Evolutionary conservation across 2,113 vertebrate genomes (phyloP), one percentile per base, ranked within the genome.

Genomic region (Silurus meridionalis): DNA sequence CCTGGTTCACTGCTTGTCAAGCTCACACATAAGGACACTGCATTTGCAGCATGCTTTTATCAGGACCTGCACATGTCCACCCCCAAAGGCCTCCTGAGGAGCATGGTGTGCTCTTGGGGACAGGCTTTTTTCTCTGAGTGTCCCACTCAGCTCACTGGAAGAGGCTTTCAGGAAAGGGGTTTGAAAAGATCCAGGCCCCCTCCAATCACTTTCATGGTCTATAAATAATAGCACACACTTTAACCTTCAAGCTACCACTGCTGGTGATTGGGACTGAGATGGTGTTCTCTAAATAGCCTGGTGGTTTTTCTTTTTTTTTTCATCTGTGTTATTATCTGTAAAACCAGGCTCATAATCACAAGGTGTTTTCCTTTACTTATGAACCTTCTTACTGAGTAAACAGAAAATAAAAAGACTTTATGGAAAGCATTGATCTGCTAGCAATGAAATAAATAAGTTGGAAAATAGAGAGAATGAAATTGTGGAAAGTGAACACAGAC

Each of bases 321-420:
- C 25, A 37, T 5, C 15, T n/a, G 11, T 13, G 88, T 88, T 90
- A 92, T 94, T 94, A 91, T 90, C 89, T 94, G 90, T 88, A 90
- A 37, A 91, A 86, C 90, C 84, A 86, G 21, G 84, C 81, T 86
- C 88, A 88, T 93, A 92, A 94, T 93, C 92, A 90, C 90, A 92
- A 88, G 87, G 90, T 91, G 90, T 92, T 92, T 93, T 82, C 83
- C 85, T 81, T 86, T 83, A 89, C 91, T 90, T 89, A 83, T 82
- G 53, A 89, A 75, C 71, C 90, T 91, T 89, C 89, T 93, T 93
- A 94, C 91, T 90, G 90, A 92, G 91, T 86, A 92, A 94, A 92
- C 91, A 91, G 86, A 83, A 63, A 86, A 89, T 85, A 25, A 89
- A 88, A 90, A 74, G n/a, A 88, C 89, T 90, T 86, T 88, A 91